These are phyloP conservation scores for Saiga tatarica DNA, from an alignment of 2,113 vertebrate species.

Conservation along the genomic window DNA sequence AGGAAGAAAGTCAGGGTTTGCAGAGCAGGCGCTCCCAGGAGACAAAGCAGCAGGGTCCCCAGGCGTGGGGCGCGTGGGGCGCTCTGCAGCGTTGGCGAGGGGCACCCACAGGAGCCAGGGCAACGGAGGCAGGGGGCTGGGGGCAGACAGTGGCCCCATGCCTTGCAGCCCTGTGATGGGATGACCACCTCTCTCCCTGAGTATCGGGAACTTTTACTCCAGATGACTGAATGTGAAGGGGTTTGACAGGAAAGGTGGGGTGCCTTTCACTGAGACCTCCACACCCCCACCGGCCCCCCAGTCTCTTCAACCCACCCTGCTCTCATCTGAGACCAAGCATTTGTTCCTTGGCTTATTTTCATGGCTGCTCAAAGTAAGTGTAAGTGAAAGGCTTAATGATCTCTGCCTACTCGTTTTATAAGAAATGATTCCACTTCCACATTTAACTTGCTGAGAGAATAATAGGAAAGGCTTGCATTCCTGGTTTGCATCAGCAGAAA, in stretches of 20 bases:
- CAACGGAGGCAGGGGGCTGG: accelerated
- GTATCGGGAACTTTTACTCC: background rate
- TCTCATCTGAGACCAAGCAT: background rate
- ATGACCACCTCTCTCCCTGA: no score
- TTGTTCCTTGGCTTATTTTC: background rate
- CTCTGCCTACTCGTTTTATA: slow-evolving; percentile 27
- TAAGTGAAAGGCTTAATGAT: slow-evolving; percentile 13
- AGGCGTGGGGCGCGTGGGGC: accelerated
- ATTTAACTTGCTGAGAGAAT: slow-evolving; percentile 38
- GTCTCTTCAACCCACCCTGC: background rate
- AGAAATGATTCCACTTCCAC: background rate
- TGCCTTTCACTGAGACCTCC: background rate
- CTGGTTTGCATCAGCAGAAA: slow-evolving; percentile 9
- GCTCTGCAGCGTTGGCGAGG: accelerated
- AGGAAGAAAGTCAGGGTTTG: background rate
- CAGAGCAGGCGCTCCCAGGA: background rate
- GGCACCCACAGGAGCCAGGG: background rate
- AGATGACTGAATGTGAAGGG: background rate
- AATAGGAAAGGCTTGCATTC: background rate
- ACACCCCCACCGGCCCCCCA: background rate
- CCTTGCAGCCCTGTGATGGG: background rate
- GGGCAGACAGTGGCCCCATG: accelerated
- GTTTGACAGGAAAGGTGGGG: background rate
- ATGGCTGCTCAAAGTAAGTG: background rate
- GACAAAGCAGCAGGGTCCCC: accelerated